Evolutionary conservation across 2,888 invertebrate genomes (phyloP).

Genomic region (Tridacna gigas): DNA sequence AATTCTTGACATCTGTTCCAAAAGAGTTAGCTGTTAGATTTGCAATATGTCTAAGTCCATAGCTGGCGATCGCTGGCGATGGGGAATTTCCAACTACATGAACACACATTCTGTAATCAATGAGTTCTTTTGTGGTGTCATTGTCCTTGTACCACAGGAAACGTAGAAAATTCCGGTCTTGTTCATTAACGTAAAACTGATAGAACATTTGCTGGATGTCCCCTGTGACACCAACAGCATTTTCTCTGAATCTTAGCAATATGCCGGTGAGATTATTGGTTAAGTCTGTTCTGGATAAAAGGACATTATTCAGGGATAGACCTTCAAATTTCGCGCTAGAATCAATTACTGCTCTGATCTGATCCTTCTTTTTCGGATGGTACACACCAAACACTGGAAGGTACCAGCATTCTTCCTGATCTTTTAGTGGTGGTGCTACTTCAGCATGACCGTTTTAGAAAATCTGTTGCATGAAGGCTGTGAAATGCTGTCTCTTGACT

Average conservation of each 20-base stretch:
- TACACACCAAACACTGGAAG: conserved; percentile 63
- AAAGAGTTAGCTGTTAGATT: not conserved
- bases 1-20: conserved; percentile 45
- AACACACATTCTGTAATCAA: conserved; percentile 63
- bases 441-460: conserved; percentile 49
- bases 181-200: conserved; percentile 46
- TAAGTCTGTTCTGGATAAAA: conserved; percentile 24
- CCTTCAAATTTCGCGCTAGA: conserved; percentile 20
- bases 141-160: conserved; percentile 65
- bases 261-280: conserved; percentile 23
- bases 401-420: conserved; percentile 57
- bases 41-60: conserved; percentile 50
- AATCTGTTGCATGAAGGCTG: conserved; percentile 50
- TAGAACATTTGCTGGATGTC: conserved; percentile 40
- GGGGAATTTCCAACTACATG: conserved; percentile 67
- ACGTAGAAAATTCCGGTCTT: conserved; percentile 56
- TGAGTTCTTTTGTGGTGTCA: conserved; percentile 40
- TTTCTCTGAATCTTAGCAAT: conserved; percentile 16
- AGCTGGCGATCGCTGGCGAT: conserved; percentile 63
- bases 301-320: conserved; percentile 25
- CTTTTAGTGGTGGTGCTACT: conserved; percentile 37
- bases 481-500: conserved; percentile 40
- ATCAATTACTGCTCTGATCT: conserved; percentile 30
- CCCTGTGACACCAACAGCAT: conserved; percentile 23
- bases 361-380: conserved; percentile 46